Conservation (phyloP, 2,113 vertebrate genomes). For the Elephantulus edwardii region DNA sequence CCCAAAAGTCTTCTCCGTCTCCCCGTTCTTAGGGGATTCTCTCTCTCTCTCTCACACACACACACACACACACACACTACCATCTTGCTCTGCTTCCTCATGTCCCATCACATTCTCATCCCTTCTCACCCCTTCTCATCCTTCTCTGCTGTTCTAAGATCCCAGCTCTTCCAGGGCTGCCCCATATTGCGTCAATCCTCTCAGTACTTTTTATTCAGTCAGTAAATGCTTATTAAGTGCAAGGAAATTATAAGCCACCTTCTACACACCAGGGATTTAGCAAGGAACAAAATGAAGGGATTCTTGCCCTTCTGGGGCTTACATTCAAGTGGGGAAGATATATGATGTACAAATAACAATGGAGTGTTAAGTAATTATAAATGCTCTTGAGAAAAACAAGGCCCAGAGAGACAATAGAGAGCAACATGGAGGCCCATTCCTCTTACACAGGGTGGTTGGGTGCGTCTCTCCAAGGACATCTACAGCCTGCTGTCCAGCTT, state of each 20-base stretch:
- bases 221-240: background rate
- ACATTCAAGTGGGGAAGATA: background rate
- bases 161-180: background rate
- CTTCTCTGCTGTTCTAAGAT: background rate
- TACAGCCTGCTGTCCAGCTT: background rate
- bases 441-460: background rate
- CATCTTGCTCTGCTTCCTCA: background rate
- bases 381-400: background rate
- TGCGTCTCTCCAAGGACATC: background rate
- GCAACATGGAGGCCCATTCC: background rate
- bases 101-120: background rate
- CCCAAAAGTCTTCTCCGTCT: conserved; percentile 59
- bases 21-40: background rate
- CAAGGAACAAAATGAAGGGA: background rate
- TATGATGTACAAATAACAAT: background rate
- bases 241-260: background rate
- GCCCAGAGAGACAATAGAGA: background rate
- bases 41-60: too few relatives aligned
- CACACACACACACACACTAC: background rate
- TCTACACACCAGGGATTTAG: background rate
- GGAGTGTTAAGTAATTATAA: background rate
- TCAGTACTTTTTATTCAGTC: background rate
- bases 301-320: background rate
- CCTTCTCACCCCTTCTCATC: background rate
- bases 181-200: background rate